Percentiles rank a stretch among this genome's conserved stretches.
Evolutionary conservation across 2,113 vertebrate species (phyloP).

Genomic region (Callithrix jacchus): DNA sequence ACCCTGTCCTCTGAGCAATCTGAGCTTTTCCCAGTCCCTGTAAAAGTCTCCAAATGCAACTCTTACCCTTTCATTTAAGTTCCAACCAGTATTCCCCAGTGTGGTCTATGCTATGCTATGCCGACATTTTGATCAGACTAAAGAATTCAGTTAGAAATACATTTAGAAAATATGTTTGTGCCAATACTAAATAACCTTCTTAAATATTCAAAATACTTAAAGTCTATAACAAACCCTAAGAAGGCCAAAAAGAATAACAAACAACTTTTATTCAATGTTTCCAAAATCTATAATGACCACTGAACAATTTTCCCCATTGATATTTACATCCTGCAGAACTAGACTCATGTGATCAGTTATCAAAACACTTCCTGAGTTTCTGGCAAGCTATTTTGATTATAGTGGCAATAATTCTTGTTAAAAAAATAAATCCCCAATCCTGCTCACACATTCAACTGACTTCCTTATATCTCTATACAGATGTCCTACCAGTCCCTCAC

Average conservation of each 20-base stretch:
- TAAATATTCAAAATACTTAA: slow-evolving; percentile 1
- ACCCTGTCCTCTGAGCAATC: not conserved
- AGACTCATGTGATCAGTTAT: not conserved
- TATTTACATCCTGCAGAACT: not conserved
- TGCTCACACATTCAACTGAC: not conserved
- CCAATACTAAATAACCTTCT: not conserved
- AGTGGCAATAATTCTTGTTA: not conserved
- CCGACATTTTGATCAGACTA: not conserved
- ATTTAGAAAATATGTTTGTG: not conserved
- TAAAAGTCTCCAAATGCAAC: not conserved
- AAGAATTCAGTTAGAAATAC: not conserved
- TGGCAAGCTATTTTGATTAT: not conserved
- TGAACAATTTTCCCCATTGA: not conserved
- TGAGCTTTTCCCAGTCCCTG: not conserved
- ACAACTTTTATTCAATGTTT: not conserved
- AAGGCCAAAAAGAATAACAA: not conserved
- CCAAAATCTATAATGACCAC: not conserved
- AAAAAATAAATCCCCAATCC: not conserved
- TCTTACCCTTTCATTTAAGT: not conserved
- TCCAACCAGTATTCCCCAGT: not conserved
- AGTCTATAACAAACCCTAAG: not conserved
- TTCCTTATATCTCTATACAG: not conserved
- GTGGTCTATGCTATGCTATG: not conserved
- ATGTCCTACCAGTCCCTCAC: not conserved
- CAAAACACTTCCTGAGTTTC: not conserved